These are phyloP conservation scores for Liodrosophila aerea DNA, from an alignment of 2,888 invertebrate species.

Conservation along the genomic window DNA sequence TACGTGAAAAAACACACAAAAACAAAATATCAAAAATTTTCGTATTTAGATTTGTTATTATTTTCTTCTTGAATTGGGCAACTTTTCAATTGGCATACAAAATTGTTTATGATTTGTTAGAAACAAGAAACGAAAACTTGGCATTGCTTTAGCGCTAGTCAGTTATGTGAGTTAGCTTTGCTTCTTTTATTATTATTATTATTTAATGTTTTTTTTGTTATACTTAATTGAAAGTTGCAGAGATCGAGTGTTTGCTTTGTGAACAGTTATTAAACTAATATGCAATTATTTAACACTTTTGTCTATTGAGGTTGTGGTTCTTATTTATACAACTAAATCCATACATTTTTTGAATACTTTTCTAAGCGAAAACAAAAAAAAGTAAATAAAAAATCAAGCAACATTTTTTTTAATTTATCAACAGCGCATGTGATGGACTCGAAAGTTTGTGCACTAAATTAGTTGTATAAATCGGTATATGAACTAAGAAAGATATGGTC, in stretches of 20 bases:
- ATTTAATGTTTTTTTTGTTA: constrained; percentile 34
- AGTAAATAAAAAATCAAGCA: constrained; percentile 40
- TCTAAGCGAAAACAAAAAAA: constrained; percentile 48
- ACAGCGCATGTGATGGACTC: constrained; percentile 75
- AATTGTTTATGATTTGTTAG: constrained; percentile 18
- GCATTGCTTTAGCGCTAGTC: constrained; percentile 61
- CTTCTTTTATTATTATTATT: constrained; percentile 33
- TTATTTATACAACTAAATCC: constrained; percentile 67
- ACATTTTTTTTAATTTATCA: constrained; percentile 66
- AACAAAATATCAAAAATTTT: constrained; percentile 9
- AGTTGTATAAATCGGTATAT: constrained; percentile 5
- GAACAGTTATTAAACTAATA: constrained; percentile 31
- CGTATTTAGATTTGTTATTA: constrained; percentile 52
- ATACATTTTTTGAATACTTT: constrained; percentile 59
- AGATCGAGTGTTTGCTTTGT: too few relatives aligned
- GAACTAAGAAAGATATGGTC: constrained; percentile 35
- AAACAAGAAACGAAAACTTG: constrained; percentile 17
- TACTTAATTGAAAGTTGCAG: constrained; percentile 11
- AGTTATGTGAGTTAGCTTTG: constrained; percentile 49
- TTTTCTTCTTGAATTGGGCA: constrained; percentile 37
- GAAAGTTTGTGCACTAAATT: constrained; percentile 31
- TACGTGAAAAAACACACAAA: constrained; percentile 55
- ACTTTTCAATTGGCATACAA: constrained; percentile 50
- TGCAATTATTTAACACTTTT: constrained; percentile 65
- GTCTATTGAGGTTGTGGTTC: constrained; percentile 80